These are phyloP conservation scores for Sphaeridia pumilis DNA, from an alignment of 2,888 invertebrate species.

Conservation along the genomic window DNA sequence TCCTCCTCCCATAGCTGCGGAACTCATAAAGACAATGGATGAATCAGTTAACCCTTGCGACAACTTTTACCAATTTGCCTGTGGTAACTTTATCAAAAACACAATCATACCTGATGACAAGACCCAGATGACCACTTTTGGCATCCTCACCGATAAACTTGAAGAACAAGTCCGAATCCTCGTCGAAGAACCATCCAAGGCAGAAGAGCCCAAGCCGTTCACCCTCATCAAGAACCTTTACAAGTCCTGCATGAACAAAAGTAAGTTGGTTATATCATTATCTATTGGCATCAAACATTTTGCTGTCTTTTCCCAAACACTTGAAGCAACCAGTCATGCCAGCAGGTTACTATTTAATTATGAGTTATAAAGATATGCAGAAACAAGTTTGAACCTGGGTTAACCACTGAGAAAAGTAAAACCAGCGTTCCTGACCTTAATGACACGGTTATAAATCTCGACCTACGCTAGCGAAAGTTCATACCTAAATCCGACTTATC, in stretches of 20 bases:
- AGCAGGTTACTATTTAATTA: no score
- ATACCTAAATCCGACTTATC: no score
- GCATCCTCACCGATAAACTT: conserved; percentile 59
- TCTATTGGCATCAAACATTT: no score
- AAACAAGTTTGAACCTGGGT: no score
- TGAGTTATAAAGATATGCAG: no score
- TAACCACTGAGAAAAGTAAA: no score
- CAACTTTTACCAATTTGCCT: conserved; percentile 69
- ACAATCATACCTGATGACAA: conserved; percentile 71
- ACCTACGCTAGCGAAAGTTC: no score
- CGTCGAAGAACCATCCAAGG: conserved; percentile 52
- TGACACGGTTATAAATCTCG: no score
- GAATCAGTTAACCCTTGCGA: conserved; percentile 61
- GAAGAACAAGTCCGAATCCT: conserved; percentile 59
- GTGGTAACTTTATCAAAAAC: conserved; percentile 59
- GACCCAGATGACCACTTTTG: conserved; percentile 58
- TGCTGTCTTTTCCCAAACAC: no score
- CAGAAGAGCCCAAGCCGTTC: conserved; percentile 57
- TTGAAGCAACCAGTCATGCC: no score
- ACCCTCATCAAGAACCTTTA: conserved; percentile 68
- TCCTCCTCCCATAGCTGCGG: conserved; percentile 53
- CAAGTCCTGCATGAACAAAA: conserved; percentile 76
- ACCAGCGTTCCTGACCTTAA: no score
- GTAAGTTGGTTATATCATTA: conserved; percentile 46
- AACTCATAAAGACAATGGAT: conserved; percentile 59